phyloP scores from a whole-genome alignment of 2,113 vertebrate genomes.

The Tetraodon nigroviridis region DNA sequence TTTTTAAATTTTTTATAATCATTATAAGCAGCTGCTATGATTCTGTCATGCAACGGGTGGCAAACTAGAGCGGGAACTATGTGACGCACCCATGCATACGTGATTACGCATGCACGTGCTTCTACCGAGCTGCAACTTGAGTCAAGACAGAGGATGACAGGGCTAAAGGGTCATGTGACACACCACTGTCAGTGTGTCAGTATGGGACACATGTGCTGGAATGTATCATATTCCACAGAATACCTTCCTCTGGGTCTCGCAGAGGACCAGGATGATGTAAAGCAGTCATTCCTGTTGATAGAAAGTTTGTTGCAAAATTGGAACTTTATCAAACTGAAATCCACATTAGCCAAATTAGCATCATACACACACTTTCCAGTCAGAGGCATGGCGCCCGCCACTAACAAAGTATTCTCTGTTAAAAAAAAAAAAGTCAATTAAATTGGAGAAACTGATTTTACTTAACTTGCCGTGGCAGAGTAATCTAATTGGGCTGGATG shows the following conservation, averaged over 20 bases:
- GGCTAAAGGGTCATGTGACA: slow-evolving; percentile 34
- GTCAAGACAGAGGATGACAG: slow-evolving; percentile 35
- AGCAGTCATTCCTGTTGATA: too few species aligned
- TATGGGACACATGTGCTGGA: too few species aligned
- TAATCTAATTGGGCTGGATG: slow-evolving; percentile 50
- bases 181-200: too few species aligned
- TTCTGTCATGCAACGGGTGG: slow-evolving; percentile 27
- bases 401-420: slow-evolving; percentile 30
- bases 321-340: too few species aligned
- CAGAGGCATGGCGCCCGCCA: slow-evolving; percentile 30
- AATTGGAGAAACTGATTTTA: slow-evolving; percentile 44
- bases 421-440: slow-evolving; percentile 36
- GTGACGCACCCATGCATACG: slow-evolving; percentile 41
- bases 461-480: slow-evolving; percentile 39
- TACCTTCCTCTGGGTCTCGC: too few species aligned
- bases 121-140: slow-evolving; percentile 9
- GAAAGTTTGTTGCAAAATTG: too few species aligned
- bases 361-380: slow-evolving; percentile 46
- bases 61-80: slow-evolving; percentile 10
- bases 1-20: neutral
- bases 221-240: too few species aligned
- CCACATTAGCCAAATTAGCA: slow-evolving; percentile 1
- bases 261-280: too few species aligned
- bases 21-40: slow-evolving; percentile 1
- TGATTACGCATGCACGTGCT: slow-evolving; percentile 17